phyloP scores from a whole-genome alignment of 2,113 vertebrate species.

The Psilopogon haemacephalus region DNA sequence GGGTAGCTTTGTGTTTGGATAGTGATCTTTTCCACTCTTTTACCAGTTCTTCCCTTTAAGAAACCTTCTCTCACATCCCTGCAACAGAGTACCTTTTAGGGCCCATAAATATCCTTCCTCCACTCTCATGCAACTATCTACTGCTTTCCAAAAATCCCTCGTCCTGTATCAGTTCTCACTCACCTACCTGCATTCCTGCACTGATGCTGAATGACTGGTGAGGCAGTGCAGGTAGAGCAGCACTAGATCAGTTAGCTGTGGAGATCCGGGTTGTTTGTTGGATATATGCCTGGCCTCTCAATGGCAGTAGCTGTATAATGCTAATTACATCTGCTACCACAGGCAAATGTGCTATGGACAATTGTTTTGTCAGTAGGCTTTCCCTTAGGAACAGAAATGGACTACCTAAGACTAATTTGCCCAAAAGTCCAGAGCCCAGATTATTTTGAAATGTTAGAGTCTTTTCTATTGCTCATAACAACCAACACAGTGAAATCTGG shows the following conservation, averaged over 20 bases:
- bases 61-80: background rate
- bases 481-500: background rate
- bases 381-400: background rate
- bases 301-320: background rate
- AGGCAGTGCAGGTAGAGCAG: background rate
- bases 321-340: background rate
- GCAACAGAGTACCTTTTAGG: background rate
- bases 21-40: background rate
- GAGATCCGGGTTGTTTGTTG: background rate
- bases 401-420: background rate
- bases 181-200: background rate
- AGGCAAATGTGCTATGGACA: background rate
- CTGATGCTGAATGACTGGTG: background rate
- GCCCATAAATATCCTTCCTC: background rate
- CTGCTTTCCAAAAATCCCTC: background rate
- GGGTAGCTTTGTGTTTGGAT: background rate
- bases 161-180: background rate
- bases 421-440: background rate
- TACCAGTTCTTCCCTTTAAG: background rate
- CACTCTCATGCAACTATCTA: background rate
- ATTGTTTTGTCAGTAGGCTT: background rate
- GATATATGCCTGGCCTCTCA: background rate
- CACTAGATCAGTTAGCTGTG: background rate
- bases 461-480: background rate
- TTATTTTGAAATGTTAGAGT: background rate